Conservation (phyloP, 2,797 vertebrate species). For the Chromis chromis region DNA sequence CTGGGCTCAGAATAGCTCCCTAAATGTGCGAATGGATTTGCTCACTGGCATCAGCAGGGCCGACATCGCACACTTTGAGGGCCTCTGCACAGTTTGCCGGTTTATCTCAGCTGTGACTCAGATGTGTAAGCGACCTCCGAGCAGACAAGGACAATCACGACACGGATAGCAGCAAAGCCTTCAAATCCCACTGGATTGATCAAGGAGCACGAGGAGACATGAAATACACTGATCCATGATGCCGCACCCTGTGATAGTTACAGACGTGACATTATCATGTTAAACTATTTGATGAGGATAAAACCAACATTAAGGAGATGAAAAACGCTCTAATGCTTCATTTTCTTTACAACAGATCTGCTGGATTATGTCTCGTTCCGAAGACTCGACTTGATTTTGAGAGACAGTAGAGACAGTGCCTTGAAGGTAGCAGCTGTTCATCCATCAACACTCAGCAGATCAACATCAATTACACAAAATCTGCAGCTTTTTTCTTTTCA, state of each 20-base stretch:
- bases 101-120: constrained; percentile 30
- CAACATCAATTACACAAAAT: constrained; percentile 35
- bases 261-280: constrained; percentile 32
- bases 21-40: constrained; percentile 63
- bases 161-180: constrained; percentile 54
- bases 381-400: constrained; percentile 28
- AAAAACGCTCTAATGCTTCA: constrained; percentile 20
- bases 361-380: constrained; percentile 24
- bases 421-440: constrained; percentile 27
- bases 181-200: constrained; percentile 50
- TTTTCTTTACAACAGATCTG: constrained; percentile 19
- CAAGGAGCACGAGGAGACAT: constrained; percentile 25
- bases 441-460: constrained; percentile 31
- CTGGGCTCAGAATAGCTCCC: constrained; percentile 56
- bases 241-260: constrained; percentile 17
- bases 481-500: constrained; percentile 16
- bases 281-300: constrained; percentile 33
- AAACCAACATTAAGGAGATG: constrained; percentile 39
- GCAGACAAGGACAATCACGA: constrained; percentile 40
- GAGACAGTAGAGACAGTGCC: constrained; percentile 21
- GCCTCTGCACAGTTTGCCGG: constrained; percentile 21
- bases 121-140: constrained; percentile 42
- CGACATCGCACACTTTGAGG: constrained; percentile 32
- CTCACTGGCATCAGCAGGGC: constrained; percentile 29
- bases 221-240: constrained; percentile 44